These are phyloP conservation scores for Burhinus bistriatus DNA, from an alignment of 2,113 vertebrate species.

Conservation along the genomic window DNA sequence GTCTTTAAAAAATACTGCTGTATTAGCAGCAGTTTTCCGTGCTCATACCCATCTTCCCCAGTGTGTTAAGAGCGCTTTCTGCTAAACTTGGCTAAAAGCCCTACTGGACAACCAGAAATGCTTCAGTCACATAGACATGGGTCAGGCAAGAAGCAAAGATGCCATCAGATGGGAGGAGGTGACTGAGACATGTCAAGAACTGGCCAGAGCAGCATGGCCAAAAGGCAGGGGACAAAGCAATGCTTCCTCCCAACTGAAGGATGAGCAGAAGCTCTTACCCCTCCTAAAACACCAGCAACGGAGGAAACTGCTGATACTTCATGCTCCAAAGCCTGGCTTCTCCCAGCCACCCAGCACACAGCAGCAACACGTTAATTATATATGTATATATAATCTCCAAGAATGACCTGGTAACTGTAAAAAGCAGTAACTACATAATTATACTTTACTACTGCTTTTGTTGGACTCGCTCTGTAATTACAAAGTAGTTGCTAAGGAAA, in stretches of 20 bases:
- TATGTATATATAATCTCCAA: not conserved
- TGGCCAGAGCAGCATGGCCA: not conserved
- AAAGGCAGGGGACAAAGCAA: not conserved
- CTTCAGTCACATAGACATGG: not conserved
- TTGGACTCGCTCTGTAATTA: conserved; percentile 61
- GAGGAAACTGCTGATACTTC: not conserved
- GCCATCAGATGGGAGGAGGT: not conserved
- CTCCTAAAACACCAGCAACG: not conserved
- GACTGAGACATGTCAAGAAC: not conserved
- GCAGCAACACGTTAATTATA: conserved; percentile 51
- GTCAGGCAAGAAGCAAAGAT: not conserved
- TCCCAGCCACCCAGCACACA: not conserved
- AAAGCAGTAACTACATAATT: conserved; percentile 58
- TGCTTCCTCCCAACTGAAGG: not conserved
- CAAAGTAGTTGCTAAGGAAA: conserved; percentile 67
- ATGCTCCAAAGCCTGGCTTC: not conserved
- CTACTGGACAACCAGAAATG: not conserved
- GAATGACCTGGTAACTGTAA: conserved; percentile 65
- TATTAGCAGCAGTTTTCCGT: not conserved
- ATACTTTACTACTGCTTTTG: conserved; percentile 57
- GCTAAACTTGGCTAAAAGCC: not conserved
- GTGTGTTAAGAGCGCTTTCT: not conserved
- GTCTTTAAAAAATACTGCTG: not conserved
- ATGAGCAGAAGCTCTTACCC: not conserved
- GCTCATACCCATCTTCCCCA: not conserved